Base-by-base conservation (phyloP, 2,113 vertebrate species). In the Hippocampus comes region DNA sequence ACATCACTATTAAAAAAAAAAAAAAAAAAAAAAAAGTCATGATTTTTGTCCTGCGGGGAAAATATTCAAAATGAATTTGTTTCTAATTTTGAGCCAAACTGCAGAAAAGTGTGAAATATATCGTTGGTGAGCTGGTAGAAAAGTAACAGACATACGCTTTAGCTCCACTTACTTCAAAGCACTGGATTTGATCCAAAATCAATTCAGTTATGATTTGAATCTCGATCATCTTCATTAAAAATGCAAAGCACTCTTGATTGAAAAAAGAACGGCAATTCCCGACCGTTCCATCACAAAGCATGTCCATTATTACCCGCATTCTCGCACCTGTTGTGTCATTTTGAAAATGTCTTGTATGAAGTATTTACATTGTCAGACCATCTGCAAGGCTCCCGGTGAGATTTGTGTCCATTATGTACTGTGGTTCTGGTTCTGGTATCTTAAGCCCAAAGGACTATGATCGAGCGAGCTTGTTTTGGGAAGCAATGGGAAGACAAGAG, bases 401-500 rank as follows among this genome's bases (percentile, higher is more conserved):
- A 61, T 30, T 61, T 30, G 8, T 61, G n/a, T 59, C 23, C 4
- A 25, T 6, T 59, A 27, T 27, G 56, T 27, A 15, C 14, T 59
- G 56, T 59, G 14, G 27, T 61, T 34, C 17, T 61, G 59, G 27
- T 61, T 61, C 7, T 61, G 59, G 27, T 61, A 18, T 49, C 67
- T 80, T 77, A 76, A 72, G 43, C 78, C 75, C 71, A 72, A 46
- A 76, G 78, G 74, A 81, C 56, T 78, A 66, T 51, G 75, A 82
- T 64, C 78, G 59, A 82, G 72, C 71, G 68, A 82, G 65, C 79
- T 70, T 80, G 73, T 81, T 76, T 74, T 81, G 75, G 34, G 84
- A 72, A 70, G 9, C 69, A 63, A 74, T 78, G 53, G 20, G 11
- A 14, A 72, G 63, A 49, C 63, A 68, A 63, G 77, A 34, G 78